Base-by-base conservation (phyloP, 1,140 invertebrate species). In the Drosophila sechellia region DNA sequence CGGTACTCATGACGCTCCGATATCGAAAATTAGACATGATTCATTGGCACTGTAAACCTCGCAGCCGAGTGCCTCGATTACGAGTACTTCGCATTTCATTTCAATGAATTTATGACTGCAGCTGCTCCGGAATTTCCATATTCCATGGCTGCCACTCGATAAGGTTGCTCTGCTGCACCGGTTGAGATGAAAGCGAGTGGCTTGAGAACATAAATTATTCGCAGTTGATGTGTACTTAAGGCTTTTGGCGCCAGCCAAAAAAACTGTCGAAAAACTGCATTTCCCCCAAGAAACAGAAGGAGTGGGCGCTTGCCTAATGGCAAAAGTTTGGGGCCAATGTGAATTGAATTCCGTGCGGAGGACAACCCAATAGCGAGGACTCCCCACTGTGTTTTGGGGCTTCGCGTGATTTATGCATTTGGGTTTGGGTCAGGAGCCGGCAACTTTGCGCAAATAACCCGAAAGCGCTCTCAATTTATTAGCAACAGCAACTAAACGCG, bases 351-450 rank as follows among this genome's bases (percentile, higher is more conserved):
- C 56, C 43, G 48, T 66, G 54, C 56, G 49, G 68, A 39, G 35
- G 61, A 75, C 45, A 68, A 43, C 35, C 66, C 75, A 42, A 54
- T 25, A 15, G 54, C 39, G 35, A 53, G 27, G 48, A 22, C 39
- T 39, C 40, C 75, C 76, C 39, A 68, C 57, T 57, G 59, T 63
- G 71, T 57, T 65, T 61, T 49, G 72, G 74, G 60, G 35, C 64
- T 80, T 49, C 73, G 63, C 57, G 78, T 85, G 83, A 85, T 87
- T 85, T 85, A 85, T 85, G 81, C 83, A 81, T 75, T 87, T 71
- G 78, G 83, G 78, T 50, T 78, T 48, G 37, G 68, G 78, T 75
- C 52, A 70, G 58, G 55, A 39, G 39, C 40, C 57, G 73, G 60
- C 54, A 57, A 69, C 63, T 76, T 73, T 79, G 60, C 45, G 65